Evolutionary conservation across 2,797 vertebrate species (phyloP), one percentile per base, ranked within the genome.

Genomic region (Chlorospingus flavigularis): DNA sequence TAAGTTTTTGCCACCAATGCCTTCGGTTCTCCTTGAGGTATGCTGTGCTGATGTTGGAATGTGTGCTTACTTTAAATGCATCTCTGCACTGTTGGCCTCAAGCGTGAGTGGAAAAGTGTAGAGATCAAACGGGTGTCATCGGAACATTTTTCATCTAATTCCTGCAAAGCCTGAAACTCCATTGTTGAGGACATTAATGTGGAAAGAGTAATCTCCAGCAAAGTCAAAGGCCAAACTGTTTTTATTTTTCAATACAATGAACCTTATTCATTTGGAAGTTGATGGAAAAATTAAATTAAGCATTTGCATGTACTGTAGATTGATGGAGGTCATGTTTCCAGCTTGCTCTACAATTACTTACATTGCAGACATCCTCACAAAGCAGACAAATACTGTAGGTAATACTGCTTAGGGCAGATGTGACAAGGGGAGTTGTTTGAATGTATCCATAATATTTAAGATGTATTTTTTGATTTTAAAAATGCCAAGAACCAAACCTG

Each of bases 271-370:
- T 90, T 94, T 94, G 90, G 79, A 92, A 95, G 95, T 82, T 90
- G 92, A 95, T 72, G 54, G 90, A 83, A 95, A 93, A 94, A 94
- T 88, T 95, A 92, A 96, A 96, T 94, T 93, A 94, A 90, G 47
- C 12, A 79, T 92, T 96, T 96, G 74, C 74, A 88, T 93, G 83
- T 87, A 86, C 42, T 80, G 45, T 78, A 31, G 75, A 78, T 87
- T 86, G 92, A 90, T 95, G 75, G 75, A 87, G 77, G 90, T 92
- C 63, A 21, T 68, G 39, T 62, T 94, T 96, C 53, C 40, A 66
- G 67, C 51, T 87, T 81, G 47, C 53, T 88, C 78, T 93, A 86
- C 14, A 24, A 62, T 95, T 93, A 77, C 43, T 94, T 92, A 70
- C 25, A 35, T 61, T 62, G n/a, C 53, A 85, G 67, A 14, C 76